These are phyloP conservation scores for Pangasius sanitwongsei DNA, from an alignment of 2,797 vertebrate genomes.

Conservation along the genomic window DNA sequence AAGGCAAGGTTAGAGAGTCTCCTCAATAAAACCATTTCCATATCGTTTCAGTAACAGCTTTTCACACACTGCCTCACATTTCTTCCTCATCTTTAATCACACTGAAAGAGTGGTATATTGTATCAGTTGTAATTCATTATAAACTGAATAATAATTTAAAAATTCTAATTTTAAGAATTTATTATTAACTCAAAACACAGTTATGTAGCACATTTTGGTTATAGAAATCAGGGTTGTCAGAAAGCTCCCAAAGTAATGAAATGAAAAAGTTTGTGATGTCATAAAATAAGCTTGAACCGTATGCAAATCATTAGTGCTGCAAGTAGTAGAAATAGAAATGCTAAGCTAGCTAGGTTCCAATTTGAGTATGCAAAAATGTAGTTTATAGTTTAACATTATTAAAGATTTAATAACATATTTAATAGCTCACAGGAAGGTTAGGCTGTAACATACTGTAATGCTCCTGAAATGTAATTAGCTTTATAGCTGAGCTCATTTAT, in stretches of 20 bases:
- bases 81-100: background rate
- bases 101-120: background rate
- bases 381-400: background rate
- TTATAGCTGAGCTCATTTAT: background rate
- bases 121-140: background rate
- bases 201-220: background rate
- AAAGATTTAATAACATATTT: background rate
- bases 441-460: background rate
- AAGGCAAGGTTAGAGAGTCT: background rate
- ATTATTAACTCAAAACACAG: background rate
- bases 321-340: background rate
- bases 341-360: background rate
- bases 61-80: background rate
- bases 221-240: too few species aligned
- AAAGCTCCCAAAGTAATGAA: background rate
- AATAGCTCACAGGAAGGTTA: background rate
- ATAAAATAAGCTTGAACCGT: background rate
- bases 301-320: background rate
- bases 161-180: background rate
- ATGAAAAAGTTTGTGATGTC: background rate
- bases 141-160: background rate
- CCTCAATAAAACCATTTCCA: background rate
- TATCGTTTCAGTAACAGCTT: background rate
- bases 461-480: background rate
- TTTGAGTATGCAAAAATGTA: background rate